A percentile compares a stretch with the other conserved stretches of the same genome.
These are phyloP conservation scores for Rhingia campestris DNA, from an alignment of 2,888 invertebrate genomes.

Conservation along the genomic window DNA sequence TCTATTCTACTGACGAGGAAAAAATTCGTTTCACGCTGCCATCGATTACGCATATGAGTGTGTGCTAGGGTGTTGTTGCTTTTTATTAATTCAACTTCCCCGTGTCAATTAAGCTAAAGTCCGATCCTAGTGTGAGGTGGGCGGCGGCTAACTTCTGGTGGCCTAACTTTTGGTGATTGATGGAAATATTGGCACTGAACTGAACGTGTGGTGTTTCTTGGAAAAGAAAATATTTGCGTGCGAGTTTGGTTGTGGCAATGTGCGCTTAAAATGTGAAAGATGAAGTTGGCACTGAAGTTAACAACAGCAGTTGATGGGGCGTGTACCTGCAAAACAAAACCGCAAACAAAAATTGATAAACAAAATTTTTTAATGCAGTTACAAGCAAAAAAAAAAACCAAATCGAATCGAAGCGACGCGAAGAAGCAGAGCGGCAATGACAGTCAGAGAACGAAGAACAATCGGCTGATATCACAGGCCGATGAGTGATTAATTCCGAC, in stretches of 20 bases:
- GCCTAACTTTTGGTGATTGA: slow-evolving; percentile 5
- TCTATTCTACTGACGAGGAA: slow-evolving; percentile 5
- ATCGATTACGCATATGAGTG: slow-evolving; percentile 27
- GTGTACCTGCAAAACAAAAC: slow-evolving; percentile 41
- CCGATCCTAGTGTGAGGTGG: neutral
- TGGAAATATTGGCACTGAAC: slow-evolving; percentile 47
- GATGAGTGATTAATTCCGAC: slow-evolving; percentile 46
- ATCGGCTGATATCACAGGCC: slow-evolving; percentile 27
- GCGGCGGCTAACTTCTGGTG: too few species aligned
- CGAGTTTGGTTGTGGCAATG: slow-evolving; percentile 5
- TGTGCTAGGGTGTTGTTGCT: slow-evolving; percentile 23
- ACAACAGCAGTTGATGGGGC: slow-evolving; percentile 30
- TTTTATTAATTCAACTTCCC: slow-evolving; percentile 38
- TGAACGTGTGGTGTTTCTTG: neutral
- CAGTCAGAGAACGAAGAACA: slow-evolving; percentile 7
- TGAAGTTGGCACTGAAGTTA: slow-evolving; percentile 64
- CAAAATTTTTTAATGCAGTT: slow-evolving; percentile 3
- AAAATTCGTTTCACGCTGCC: neutral
- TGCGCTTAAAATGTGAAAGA: slow-evolving; percentile 45
- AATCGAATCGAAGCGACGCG: neutral
- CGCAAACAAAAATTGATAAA: slow-evolving; percentile 3
- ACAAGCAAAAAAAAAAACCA: neutral
- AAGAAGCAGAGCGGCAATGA: neutral
- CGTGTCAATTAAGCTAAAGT: slow-evolving; percentile 34
- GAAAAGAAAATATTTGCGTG: neutral